phyloP scores from a whole-genome alignment of 2,888 invertebrate genomes.

The Eremobia ochroleuca region DNA sequence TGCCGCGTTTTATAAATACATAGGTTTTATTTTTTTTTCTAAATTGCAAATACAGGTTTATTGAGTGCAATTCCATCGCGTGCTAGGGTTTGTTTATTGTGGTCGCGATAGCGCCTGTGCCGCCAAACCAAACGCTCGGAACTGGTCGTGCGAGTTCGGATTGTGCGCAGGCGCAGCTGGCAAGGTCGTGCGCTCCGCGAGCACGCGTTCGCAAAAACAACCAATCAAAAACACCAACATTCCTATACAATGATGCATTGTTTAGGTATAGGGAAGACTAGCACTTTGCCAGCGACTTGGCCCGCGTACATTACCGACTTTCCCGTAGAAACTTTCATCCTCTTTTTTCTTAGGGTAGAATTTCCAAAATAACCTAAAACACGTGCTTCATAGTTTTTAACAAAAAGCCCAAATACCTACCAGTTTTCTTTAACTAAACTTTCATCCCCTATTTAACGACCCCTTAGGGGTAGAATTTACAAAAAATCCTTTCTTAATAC shows the following conservation, averaged over 20 bases:
- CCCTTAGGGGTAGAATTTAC: neutral
- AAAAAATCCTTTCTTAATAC: neutral
- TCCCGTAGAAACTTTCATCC: neutral
- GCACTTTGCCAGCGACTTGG: neutral
- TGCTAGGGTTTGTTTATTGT: slow-evolving; percentile 86
- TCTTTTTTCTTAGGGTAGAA: neutral
- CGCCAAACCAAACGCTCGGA: slow-evolving; percentile 69
- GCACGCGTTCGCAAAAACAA: slow-evolving; percentile 85
- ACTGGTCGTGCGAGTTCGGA: slow-evolving; percentile 86
- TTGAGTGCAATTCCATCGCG: slow-evolving; percentile 81
- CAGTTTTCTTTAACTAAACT: too few relatives aligned
- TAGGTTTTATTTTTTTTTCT: slow-evolving; percentile 37
- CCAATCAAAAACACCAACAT: slow-evolving; percentile 79
- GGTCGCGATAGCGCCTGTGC: slow-evolving; percentile 60
- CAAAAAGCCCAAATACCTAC: neutral
- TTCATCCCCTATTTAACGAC: neutral
- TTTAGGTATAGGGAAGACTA: slow-evolving; percentile 74
- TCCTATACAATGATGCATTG: slow-evolving; percentile 78
- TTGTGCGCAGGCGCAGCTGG: slow-evolving; percentile 81
- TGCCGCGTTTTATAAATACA: slow-evolving; percentile 46
- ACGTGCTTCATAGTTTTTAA: neutral
- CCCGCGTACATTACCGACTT: neutral
- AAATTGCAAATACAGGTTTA: slow-evolving; percentile 67
- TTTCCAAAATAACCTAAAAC: neutral
- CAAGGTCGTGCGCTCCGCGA: slow-evolving; percentile 85